Base-by-base conservation (phyloP, 2,113 vertebrate species). In the Cochlearius cochlearius region DNA sequence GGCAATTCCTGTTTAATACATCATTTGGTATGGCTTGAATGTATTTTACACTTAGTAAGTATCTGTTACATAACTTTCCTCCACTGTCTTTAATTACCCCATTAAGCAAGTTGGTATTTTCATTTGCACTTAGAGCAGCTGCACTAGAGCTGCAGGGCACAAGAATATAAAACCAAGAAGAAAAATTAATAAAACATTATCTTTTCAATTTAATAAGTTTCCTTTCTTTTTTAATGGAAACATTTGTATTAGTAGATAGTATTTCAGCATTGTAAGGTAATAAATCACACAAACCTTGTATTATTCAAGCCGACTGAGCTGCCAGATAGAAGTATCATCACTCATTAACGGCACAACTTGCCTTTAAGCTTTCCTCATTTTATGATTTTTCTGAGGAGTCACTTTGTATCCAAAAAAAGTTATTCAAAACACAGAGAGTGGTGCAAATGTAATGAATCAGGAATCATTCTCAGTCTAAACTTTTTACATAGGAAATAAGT, bases 121-220 rank as follows among this genome's bases (percentile, higher is more conserved):
- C 76, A 91, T 92, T 93, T 92, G 43, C 77, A 86, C 71, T 90
- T 81, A 43, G 5, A 96, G 76, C 86, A 93, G 94, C 93, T 96
- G 85, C 47, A 63, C 52, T 29, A 91, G 27, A 92, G 93, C 94
- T 94, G 39, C 85, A 96, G 91, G 96, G 93, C 79, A 91, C 27
- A 81, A 83, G 58, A 89, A 89, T 69, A 94, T 91, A 94, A 94
- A 96, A 60, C 32, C 27, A 72, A 72, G 74, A 67, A 47, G 29
- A 95, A 95, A 96, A 91, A 97, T 91, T 96, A 97, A 93, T 95
- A 96, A 96, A 96, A 95, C 58, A 96, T 94, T 83, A 92, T 86
- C 68, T 68, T 87, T 89, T 60, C 77, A 79, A 83, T 96, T 96
- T 94, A 93, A 68, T 93, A 80, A 86, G 56, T 78, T 96, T 71